Percentiles rank a stretch among this genome's conserved stretches.
Conservation (phyloP, 2,888 invertebrate species). For the Conops quadrifasciatus region DNA sequence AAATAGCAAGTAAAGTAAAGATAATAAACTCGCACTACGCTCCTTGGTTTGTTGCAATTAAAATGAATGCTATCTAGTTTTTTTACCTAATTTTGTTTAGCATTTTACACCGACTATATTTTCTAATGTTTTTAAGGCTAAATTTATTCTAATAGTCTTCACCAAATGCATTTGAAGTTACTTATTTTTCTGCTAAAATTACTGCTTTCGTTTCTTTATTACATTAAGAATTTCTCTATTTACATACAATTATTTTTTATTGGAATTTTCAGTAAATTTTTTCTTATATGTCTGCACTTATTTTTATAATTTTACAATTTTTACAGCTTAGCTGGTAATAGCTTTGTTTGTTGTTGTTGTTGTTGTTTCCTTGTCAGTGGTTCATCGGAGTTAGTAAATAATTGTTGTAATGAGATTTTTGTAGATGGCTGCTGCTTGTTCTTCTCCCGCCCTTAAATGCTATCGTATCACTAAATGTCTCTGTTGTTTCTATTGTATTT, state of each 20-base stretch:
- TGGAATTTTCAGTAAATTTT: neutral
- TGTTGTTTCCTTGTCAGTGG: neutral
- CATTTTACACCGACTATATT: no score
- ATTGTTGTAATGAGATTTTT: neutral
- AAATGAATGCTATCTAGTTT: no score
- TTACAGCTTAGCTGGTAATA: neutral
- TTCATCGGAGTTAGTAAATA: neutral
- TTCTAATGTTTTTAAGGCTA: no score
- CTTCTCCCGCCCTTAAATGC: neutral
- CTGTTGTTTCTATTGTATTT: neutral
- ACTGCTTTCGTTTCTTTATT: neutral
- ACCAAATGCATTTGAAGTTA: no score
- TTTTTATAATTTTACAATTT: neutral
- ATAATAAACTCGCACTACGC: no score
- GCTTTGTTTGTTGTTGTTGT: neutral
- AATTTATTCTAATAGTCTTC: no score
- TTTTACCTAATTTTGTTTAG: no score
- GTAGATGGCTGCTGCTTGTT: neutral
- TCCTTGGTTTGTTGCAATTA: no score
- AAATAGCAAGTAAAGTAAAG: no score
- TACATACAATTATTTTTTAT: neutral
- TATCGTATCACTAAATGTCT: neutral
- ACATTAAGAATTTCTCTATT: neutral
- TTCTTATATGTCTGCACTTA: neutral
- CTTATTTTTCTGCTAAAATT: no score